Conservation (phyloP, 2,113 vertebrate species). For the Myodes glareolus region DNA sequence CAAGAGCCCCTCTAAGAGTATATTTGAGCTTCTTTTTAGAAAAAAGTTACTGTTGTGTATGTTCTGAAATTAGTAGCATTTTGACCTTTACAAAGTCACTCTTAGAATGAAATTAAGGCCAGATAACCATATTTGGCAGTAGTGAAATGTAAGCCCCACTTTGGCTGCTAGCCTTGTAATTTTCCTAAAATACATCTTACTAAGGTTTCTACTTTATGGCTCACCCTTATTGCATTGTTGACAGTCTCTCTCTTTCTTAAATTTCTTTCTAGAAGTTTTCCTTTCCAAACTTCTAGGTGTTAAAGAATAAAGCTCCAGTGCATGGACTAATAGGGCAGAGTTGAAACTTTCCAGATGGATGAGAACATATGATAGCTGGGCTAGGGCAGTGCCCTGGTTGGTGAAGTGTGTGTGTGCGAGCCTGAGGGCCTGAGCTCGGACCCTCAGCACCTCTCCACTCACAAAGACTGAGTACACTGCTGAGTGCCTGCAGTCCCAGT, state of each 20-base stretch:
- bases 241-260: constrained; percentile 16
- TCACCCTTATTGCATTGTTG: constrained; percentile 4
- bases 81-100: constrained; percentile 48
- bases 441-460: too few relatives aligned
- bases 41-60: constrained; percentile 10
- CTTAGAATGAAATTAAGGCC: constrained; percentile 25
- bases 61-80: constrained; percentile 34
- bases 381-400: too few relatives aligned
- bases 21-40: constrained; percentile 55
- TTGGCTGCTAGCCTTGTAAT: constrained; percentile 6
- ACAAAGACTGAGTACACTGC: too few relatives aligned
- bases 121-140: not conserved
- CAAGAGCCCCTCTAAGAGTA: constrained; percentile 29
- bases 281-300: not conserved
- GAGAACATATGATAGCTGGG: not conserved
- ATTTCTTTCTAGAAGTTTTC: too few relatives aligned
- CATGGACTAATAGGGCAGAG: constrained; percentile 9
- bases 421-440: not conserved
- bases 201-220: constrained; percentile 3
- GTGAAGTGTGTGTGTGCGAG: not conserved
- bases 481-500: not conserved
- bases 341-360: constrained; percentile 2
- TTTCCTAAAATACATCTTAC: constrained; percentile 20
- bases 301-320: not conserved
- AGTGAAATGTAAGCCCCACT: not conserved